Base-by-base conservation (phyloP, 1,140 invertebrate species). In the Eupristina koningsbergeri region DNA sequence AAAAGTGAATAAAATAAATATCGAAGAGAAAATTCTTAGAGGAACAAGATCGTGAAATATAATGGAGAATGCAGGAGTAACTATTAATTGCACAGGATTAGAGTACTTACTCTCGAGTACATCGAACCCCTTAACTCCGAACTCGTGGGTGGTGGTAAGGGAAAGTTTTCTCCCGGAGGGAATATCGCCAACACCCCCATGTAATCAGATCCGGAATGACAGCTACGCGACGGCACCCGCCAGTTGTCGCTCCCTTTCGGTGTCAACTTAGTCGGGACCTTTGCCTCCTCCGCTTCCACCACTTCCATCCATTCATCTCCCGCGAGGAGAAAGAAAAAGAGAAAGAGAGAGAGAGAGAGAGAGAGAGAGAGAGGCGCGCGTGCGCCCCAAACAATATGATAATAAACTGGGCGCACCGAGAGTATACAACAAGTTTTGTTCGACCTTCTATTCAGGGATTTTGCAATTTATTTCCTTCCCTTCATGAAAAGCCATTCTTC, bases 181-280 rank as follows among this genome's bases (percentile, higher is more conserved):
- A 82, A 75, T 77, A 88, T 88, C 74, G 85, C 87, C 84, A 87
- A 90, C 87, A 89, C 88, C 89, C 89, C 88, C 85, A 87, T 89
- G 89, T 91, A 91, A 91, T 91, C 90, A 89, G 88, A 90, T 89
- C 88, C 87, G 82, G 84, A 45, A 29, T 83, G 78, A 53, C 82
- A 80, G 76, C 26, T 84, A 74, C 34, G 53, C 29, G 29, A n/a
- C n/a, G 29, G 34, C n/a, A 69, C 63, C 85, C 86, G 85, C 86
- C 88, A 80, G 85, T 88, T 85, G 86, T 88, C 89, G 85, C 86
- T 85, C 88, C 87, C 87, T 88, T 88, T 85, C 84, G 41, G 85
- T 86, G 88, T 90, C 89, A 89, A 89, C 89, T 90, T 89, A 88
- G 84, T 85, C 74, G 36, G 22, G 45, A 78, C 75, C 81, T 84